Percentiles rank a stretch among this genome's conserved stretches.
Evolutionary conservation across 2,113 vertebrate species (phyloP).

Genomic region (Glaucomys volans): DNA sequence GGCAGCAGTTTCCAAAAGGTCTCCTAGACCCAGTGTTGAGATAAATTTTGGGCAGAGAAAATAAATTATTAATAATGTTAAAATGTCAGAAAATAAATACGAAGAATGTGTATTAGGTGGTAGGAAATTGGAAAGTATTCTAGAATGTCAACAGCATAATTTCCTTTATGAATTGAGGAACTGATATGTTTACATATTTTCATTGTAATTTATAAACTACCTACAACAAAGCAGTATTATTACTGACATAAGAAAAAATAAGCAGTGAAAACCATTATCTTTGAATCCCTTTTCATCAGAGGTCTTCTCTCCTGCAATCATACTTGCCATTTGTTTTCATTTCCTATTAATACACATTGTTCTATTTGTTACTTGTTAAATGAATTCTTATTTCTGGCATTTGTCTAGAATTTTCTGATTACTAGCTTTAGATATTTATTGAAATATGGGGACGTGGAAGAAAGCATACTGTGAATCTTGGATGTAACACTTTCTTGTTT

Average conservation of each 20-base stretch:
- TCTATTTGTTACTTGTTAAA: neutral
- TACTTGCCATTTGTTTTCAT: neutral
- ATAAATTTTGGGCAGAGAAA: neutral
- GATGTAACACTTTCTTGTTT: neutral
- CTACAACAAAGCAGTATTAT: neutral
- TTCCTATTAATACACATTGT: neutral
- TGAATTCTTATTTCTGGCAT: neutral
- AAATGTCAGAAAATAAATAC: constrained; percentile 17
- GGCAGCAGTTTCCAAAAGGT: neutral
- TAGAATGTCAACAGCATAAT: neutral
- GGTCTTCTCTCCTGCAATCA: neutral
- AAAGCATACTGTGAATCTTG: neutral
- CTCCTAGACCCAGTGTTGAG: neutral
- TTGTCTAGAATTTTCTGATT: neutral
- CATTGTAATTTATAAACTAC: neutral
- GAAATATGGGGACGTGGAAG: neutral
- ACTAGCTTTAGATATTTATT: neutral
- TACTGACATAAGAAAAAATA: constrained; percentile 11
- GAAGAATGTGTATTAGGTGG: neutral
- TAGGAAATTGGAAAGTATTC: neutral
- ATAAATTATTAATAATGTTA: neutral
- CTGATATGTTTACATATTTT: neutral
- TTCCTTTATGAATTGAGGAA: neutral
- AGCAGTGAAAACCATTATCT: neutral
- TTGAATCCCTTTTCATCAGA: neutral